Conservation (phyloP, 2,113 vertebrate genomes). For the Crotalus helleri region DNA sequence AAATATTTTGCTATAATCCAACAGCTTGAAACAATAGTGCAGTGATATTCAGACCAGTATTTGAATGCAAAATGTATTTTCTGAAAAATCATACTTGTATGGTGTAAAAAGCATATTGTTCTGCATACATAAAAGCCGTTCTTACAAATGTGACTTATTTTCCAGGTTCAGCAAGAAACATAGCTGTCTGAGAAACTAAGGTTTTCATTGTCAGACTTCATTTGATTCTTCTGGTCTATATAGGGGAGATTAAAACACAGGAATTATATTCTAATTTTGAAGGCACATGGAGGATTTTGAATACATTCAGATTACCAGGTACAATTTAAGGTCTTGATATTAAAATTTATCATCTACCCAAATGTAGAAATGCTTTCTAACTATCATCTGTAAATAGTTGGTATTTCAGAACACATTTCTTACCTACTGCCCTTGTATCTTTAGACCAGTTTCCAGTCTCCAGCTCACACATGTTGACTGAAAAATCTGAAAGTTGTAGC, state of each 20-base stretch:
- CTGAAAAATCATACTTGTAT: slow-evolving; percentile 23
- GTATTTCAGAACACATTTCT: background rate
- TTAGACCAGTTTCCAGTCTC: background rate
- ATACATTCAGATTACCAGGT: background rate
- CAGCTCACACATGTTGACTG: background rate
- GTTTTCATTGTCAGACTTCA: slow-evolving; percentile 32
- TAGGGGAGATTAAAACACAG: slow-evolving; percentile 26
- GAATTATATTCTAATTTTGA: background rate
- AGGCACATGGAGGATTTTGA: slow-evolving; percentile 32
- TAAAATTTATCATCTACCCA: background rate
- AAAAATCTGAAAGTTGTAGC: background rate
- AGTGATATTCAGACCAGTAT: slow-evolving; percentile 40
- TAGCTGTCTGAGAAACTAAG: slow-evolving; percentile 22
- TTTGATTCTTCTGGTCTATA: slow-evolving; percentile 42
- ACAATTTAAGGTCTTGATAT: background rate
- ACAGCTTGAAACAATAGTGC: slow-evolving; percentile 43
- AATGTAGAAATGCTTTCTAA: background rate
- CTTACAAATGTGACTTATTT: slow-evolving; percentile 45
- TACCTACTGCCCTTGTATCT: background rate
- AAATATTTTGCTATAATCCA: slow-evolving; percentile 36
- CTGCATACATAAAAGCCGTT: slow-evolving; percentile 40
- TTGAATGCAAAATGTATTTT: slow-evolving; percentile 43
- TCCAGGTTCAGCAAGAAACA: slow-evolving; percentile 23
- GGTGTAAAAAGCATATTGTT: slow-evolving; percentile 39
- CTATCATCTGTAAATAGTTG: background rate